Evolutionary conservation across 2,113 vertebrate species (phyloP).

Genomic region (Potamarius usumacintae): DNA sequence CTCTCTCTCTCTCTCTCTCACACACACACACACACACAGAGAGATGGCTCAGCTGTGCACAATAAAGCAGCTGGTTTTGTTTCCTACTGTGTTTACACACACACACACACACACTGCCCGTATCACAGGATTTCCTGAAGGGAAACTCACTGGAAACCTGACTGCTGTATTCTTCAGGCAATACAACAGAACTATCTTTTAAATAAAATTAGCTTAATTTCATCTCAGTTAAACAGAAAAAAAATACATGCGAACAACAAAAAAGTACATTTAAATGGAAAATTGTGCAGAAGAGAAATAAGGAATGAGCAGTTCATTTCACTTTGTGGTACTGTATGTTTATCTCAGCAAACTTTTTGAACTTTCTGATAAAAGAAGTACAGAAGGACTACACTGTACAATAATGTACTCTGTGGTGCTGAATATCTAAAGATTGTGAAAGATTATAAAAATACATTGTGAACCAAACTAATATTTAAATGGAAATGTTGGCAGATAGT

Average conservation of each 20-base stretch:
- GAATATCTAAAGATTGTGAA: neutral
- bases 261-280: neutral
- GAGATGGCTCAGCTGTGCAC: slow-evolving; percentile 53
- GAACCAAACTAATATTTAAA: neutral
- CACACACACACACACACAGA: neutral
- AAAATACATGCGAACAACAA: neutral
- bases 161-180: neutral
- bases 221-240: neutral
- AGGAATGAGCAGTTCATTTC: neutral
- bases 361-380: neutral
- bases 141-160: neutral
- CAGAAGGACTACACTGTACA: neutral
- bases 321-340: neutral
- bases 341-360: neutral
- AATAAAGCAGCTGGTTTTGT: slow-evolving; percentile 65
- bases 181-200: neutral
- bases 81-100: slow-evolving; percentile 60
- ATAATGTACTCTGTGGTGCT: neutral
- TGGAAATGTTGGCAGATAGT: neutral
- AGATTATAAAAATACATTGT: neutral
- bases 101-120: slow-evolving; percentile 34
- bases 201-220: neutral
- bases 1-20: neutral
- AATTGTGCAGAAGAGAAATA: neutral
- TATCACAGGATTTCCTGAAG: slow-evolving; percentile 63